Conservation (phyloP, 2,888 invertebrate genomes). For the Erebia ligea region DNA sequence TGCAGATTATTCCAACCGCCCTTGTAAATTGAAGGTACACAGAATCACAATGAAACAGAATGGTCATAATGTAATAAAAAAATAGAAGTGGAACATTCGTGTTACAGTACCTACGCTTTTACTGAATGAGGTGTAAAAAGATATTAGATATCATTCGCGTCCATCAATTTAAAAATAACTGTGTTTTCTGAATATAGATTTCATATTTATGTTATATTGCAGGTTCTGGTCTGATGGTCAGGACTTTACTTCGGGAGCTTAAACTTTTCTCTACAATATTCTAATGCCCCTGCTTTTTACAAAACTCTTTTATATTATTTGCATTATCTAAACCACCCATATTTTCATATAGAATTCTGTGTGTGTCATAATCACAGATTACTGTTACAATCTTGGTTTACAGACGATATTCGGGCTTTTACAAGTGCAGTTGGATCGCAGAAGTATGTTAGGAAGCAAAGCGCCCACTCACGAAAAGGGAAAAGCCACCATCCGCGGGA, state of each 20-base stretch:
- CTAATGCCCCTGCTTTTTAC: too few species aligned
- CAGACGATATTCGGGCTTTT: slow-evolving; percentile 4
- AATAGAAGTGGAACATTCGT: background rate
- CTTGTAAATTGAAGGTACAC: slow-evolving; percentile 50
- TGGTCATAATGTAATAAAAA: background rate
- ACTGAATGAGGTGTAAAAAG: background rate
- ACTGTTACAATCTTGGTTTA: too few species aligned
- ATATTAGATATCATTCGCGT: background rate
- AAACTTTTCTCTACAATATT: too few species aligned
- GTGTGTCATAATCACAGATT: background rate
- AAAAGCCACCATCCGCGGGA: slow-evolving; percentile 75
- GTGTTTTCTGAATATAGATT: background rate
- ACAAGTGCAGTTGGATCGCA: slow-evolving; percentile 51
- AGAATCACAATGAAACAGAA: background rate
- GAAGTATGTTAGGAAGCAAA: slow-evolving; percentile 78
- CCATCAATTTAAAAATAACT: background rate
- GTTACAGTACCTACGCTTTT: background rate
- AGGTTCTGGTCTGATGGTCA: background rate
- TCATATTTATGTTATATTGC: background rate
- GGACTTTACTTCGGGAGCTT: too few species aligned
- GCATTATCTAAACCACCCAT: too few species aligned
- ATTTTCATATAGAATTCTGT: too few species aligned
- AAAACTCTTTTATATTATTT: too few species aligned
- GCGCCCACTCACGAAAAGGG: slow-evolving; percentile 82
- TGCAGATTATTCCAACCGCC: slow-evolving; percentile 71